phyloP scores from a whole-genome alignment of 2,797 vertebrate genomes.

The Cetoscarus ocellatus region DNA sequence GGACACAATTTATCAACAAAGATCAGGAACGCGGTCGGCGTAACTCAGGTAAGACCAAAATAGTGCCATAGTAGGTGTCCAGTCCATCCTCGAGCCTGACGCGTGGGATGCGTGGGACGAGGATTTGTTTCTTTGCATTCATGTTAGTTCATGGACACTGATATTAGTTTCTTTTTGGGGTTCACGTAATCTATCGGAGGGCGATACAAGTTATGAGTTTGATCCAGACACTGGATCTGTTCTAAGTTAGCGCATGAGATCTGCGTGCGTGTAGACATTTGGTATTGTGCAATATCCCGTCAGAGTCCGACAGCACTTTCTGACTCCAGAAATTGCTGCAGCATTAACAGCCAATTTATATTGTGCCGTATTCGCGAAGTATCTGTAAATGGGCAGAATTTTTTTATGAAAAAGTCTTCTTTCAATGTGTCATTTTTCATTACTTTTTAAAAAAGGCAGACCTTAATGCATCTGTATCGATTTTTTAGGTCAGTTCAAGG shows the following conservation, averaged over 20 bases:
- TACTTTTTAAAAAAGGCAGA: not conserved
- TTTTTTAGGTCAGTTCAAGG: not conserved
- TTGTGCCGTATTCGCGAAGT: no score
- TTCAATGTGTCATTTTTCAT: no score
- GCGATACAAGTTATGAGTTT: not conserved
- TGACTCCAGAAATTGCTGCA: no score
- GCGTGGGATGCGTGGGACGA: not conserved
- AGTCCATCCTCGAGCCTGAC: not conserved
- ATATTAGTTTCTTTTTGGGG: no score
- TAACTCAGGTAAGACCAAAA: constrained; percentile 82
- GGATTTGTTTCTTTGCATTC: constrained; percentile 14
- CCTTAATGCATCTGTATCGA: not conserved
- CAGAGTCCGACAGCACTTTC: no score
- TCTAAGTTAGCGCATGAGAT: not conserved
- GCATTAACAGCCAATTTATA: no score
- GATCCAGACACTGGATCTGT: not conserved
- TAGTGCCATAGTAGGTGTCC: not conserved
- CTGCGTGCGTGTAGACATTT: no score
- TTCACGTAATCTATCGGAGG: no score
- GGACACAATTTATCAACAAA: constrained; percentile 59
- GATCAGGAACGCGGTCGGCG: constrained; percentile 58
- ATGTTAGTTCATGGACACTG: not conserved
- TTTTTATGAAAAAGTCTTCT: no score
- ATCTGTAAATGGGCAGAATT: no score
- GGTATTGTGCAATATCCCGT: no score